Percentiles rank a stretch among this genome's conserved stretches.
Conservation (phyloP, 2,113 vertebrate species). For the Hiodon alosoides region DNA sequence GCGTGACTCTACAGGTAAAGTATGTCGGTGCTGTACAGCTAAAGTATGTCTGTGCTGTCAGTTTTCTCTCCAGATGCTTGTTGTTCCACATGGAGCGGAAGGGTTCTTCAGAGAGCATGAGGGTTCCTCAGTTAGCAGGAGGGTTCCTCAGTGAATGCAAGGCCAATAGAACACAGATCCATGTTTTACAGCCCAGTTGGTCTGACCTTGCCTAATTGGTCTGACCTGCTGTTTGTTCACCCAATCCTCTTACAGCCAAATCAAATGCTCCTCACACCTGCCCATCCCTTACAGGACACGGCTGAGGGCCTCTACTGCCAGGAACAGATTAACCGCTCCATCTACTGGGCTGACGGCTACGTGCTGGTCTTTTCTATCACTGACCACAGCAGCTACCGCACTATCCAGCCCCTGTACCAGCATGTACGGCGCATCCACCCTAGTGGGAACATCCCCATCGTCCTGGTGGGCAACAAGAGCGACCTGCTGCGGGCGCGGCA, state of each 20-base stretch:
- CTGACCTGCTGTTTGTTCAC: background rate
- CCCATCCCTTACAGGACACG: slow-evolving; percentile 58
- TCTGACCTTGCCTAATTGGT: no score
- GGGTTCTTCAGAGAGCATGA: no score
- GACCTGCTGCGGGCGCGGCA: slow-evolving; percentile 82
- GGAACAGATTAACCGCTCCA: slow-evolving; percentile 75
- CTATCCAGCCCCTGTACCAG: slow-evolving; percentile 80
- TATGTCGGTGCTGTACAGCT: background rate
- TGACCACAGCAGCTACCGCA: slow-evolving; percentile 76
- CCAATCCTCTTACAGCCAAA: background rate
- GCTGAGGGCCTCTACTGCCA: slow-evolving; percentile 64
- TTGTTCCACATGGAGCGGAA: no score
- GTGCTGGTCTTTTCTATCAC: slow-evolving; percentile 88
- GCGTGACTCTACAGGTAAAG: slow-evolving; percentile 79
- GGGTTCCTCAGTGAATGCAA: no score
- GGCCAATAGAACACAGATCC: no score
- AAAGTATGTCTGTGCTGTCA: background rate
- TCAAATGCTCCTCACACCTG: background rate
- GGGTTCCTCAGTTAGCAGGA: no score
- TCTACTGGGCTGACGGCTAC: slow-evolving; percentile 92
- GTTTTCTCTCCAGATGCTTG: background rate
- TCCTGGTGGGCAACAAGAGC: slow-evolving; percentile 85
- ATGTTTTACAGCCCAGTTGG: no score
- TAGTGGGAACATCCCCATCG: slow-evolving; percentile 79
- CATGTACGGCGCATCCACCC: slow-evolving; percentile 85